Evolutionary conservation across 2,797 vertebrate species (phyloP).

Genomic region (Heteromormyrus szaboi): DNA sequence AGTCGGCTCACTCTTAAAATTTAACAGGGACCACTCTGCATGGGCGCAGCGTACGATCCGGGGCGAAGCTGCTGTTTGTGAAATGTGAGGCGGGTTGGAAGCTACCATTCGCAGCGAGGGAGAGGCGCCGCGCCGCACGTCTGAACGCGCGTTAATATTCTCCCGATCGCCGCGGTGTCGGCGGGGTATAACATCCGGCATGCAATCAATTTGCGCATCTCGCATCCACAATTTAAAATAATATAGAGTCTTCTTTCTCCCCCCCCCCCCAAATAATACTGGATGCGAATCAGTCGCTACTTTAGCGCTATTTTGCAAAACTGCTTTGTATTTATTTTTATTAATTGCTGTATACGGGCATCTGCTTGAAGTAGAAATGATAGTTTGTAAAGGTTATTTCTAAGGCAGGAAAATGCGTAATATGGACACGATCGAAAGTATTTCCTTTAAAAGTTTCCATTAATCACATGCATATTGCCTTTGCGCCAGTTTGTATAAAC

Average conservation of each 20-base stretch:
- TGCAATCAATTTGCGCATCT: not conserved
- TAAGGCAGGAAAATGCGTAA: not conserved
- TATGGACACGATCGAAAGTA: not conserved
- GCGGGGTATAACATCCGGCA: not conserved
- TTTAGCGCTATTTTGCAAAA: not conserved
- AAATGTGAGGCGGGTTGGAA: conserved; percentile 38
- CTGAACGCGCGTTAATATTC: not conserved
- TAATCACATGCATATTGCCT: not conserved
- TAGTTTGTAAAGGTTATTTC: not conserved
- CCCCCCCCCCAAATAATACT: not conserved
- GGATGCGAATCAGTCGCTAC: not conserved
- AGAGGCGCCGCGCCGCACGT: conserved; percentile 23
- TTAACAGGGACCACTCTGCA: conserved; percentile 25
- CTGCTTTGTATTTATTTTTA: not conserved
- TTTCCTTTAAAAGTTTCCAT: not conserved
- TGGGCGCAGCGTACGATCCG: conserved; percentile 34
- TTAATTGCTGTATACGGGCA: not conserved
- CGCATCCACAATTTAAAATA: not conserved
- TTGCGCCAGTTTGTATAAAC: not conserved
- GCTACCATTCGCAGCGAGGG: conserved; percentile 43
- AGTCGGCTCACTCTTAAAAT: conserved; percentile 1
- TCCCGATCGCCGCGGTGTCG: not conserved
- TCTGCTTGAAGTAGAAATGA: not conserved
- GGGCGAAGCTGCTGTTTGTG: conserved; percentile 5
- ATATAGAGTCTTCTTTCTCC: not conserved